Evolutionary conservation across 2,113 vertebrate species (phyloP), one percentile per base, ranked within the genome.

Genomic region (Micronycteris hirsuta): DNA sequence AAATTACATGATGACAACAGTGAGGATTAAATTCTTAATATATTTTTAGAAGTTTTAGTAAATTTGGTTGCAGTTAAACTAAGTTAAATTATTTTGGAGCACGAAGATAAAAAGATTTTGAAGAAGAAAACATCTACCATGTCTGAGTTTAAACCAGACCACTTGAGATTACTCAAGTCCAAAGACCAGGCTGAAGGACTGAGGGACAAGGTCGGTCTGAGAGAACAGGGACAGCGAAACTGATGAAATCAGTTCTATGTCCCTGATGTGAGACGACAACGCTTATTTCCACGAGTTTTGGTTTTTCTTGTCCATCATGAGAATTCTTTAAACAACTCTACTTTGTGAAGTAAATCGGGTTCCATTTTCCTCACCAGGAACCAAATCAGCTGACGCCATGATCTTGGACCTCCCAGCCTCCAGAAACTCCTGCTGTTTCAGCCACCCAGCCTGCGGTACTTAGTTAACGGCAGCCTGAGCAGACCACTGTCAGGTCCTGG

Each of bases 41-140:
- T 65, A 70, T 77, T 93, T 95, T 93, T 13, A 76, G 19, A 84
- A 91, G 45, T 70, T 91, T 91, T 56, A 74, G 26, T 58, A 91
- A 77, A 67, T 86, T 73, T 89, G 38, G 54, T 74, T 95, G 19
- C 54, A 73, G 22, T 78, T 71, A 47, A 82, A 71, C n/a, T 65
- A 82, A 47, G 65, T 67, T 76, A 49, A 49, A 36, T 52, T 88
- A 89, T 3, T 93, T 67, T 92, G 74, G 58, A 96, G 71, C 67
- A 43, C 4, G 47, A 93, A 95, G 19, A 36, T 61, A 81, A 85
- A 94, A 80, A 38, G 33, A 77, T 49, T 91, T 38, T 90, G 47
- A 71, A 77, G 77, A 92, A 88, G 4, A 67, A 41, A 92, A 86
- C 45, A 65, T 67, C 20, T 13, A 84, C 54, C 5, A 47, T n/a